Conservation (phyloP, 2,113 vertebrate genomes). For the Tyrannus savana region DNA sequence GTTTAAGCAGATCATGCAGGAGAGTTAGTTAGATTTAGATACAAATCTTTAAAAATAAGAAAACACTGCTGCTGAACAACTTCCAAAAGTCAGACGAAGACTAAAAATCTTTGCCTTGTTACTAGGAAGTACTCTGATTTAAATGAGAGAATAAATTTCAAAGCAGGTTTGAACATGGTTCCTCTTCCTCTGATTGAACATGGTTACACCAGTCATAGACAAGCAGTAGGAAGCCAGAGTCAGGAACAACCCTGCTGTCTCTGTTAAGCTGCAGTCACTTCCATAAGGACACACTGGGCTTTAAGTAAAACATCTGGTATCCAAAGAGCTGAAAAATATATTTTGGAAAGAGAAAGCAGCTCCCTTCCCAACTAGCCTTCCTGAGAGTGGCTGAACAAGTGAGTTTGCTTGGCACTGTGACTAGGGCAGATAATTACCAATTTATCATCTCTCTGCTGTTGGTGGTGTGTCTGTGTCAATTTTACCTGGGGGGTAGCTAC, state of each 20-base stretch:
- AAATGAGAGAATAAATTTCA: background rate
- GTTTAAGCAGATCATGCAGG: background rate
- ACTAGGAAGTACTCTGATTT: background rate
- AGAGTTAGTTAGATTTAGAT: background rate
- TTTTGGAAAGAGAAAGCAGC: background rate
- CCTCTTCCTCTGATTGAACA: background rate
- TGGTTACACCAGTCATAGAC: background rate
- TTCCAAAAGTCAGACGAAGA: background rate
- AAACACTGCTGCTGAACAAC: background rate
- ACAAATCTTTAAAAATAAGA: background rate
- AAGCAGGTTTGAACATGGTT: background rate
- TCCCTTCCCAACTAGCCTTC: background rate
- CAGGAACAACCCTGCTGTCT: background rate
- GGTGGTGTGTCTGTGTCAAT: background rate
- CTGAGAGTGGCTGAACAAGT: fast-evolving
- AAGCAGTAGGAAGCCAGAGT: background rate
- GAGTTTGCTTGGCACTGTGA: background rate
- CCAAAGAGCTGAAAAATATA: fast-evolving
- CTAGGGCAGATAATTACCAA: background rate
- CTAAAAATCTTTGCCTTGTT: background rate
- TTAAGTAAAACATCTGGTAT: background rate
- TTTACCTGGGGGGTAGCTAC: background rate
- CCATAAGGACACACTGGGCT: background rate
- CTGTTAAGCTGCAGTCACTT: background rate
- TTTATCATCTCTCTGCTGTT: background rate